Conservation (phyloP, 1,140 invertebrate genomes). For the Polyergus mexicanus region DNA sequence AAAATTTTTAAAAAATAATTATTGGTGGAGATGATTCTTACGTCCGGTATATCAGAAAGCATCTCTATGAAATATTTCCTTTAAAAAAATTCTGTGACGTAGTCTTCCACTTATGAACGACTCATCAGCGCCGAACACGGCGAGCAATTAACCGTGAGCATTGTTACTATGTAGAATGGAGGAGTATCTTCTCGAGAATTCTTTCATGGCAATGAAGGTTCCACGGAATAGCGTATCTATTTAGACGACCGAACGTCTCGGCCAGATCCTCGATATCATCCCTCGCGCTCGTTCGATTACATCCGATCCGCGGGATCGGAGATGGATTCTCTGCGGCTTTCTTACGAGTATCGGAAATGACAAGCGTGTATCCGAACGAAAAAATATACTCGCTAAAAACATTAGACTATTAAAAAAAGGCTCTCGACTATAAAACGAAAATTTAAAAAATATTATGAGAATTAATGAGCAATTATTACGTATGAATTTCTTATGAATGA, state of each 20-base stretch:
- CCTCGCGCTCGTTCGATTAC: conserved; percentile 23
- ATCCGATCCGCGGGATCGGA: conserved; percentile 10
- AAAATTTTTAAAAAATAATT: not conserved
- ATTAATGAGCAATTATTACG: not conserved
- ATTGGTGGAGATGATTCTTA: not conserved
- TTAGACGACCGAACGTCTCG: conserved; percentile 52
- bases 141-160: conserved; percentile 35
- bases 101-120: not conserved
- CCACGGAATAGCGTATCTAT: conserved; percentile 18
- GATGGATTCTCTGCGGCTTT: conserved; percentile 34
- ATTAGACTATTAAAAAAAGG: not conserved
- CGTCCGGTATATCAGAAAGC: not conserved
- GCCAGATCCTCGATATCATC: conserved; percentile 22
- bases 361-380: conserved; percentile 4
- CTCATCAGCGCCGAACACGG: not conserved
- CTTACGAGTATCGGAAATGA: conserved; percentile 17
- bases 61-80: not conserved
- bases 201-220: conserved; percentile 30
- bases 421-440: not conserved
- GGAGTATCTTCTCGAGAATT: not conserved
- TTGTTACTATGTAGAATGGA: conserved; percentile 4
- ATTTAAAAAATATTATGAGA: too few species aligned
- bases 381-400: not conserved
- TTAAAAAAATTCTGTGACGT: not conserved
- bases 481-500: not conserved